These are phyloP conservation scores for Picathartes gymnocephalus DNA, from an alignment of 2,113 vertebrate genomes.

Conservation along the genomic window DNA sequence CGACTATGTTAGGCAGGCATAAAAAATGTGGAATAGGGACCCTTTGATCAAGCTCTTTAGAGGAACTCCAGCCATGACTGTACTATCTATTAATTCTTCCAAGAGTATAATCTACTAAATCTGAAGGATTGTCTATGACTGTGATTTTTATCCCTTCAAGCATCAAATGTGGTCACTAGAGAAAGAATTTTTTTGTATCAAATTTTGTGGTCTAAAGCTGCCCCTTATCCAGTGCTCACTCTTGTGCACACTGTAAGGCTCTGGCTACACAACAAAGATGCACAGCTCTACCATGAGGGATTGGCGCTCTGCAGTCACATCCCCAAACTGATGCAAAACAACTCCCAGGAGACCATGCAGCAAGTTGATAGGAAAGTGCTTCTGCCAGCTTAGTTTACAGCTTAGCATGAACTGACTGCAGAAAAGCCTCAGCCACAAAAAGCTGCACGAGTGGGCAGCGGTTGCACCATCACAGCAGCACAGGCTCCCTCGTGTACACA, in stretches of 20 bases:
- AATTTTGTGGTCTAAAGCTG: neutral
- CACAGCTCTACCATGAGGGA: neutral
- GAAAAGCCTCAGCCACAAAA: neutral
- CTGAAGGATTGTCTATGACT: neutral
- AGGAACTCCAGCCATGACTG: neutral
- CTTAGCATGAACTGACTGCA: neutral
- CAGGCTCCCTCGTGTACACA: neutral
- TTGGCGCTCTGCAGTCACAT: neutral
- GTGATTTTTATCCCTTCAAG: neutral
- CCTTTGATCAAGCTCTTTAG: neutral
- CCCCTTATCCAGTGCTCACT: neutral
- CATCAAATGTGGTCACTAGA: neutral
- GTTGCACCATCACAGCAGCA: neutral
- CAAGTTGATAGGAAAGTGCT: neutral
- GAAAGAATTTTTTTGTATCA: neutral
- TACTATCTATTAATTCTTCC: neutral
- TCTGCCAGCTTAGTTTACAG: neutral
- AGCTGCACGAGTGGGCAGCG: neutral
- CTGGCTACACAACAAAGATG: neutral
- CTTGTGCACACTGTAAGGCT: neutral
- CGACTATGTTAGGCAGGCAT: neutral
- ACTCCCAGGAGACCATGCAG: neutral
- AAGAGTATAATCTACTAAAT: neutral
- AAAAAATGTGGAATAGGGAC: neutral
- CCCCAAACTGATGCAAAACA: neutral